Conservation (phyloP, 2,797 vertebrate genomes). For the Balearica regulorum region DNA sequence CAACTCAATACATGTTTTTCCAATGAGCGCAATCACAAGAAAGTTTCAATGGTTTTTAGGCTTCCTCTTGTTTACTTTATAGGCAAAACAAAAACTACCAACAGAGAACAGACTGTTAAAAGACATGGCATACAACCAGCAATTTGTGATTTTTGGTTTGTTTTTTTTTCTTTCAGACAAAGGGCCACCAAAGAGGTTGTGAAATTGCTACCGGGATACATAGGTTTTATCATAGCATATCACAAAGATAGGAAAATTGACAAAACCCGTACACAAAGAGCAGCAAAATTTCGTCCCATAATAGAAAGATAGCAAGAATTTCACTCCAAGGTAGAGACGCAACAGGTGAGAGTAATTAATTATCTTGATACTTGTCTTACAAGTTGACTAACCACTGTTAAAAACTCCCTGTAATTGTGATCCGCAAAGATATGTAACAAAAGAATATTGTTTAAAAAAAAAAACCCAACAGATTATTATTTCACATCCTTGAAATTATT, state of each 20-base stretch:
- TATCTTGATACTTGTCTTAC: background rate
- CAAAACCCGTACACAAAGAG: background rate
- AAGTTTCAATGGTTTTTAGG: background rate
- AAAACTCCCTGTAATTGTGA: background rate
- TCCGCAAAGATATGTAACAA: background rate
- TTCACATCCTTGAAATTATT: background rate
- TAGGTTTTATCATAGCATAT: background rate
- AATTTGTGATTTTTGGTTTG: background rate
- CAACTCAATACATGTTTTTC: background rate
- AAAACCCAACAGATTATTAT: background rate
- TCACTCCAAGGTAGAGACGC: background rate
- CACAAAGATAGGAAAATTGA: background rate
- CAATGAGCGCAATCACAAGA: background rate
- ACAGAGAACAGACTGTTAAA: background rate
- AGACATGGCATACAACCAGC: background rate
- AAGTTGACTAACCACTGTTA: background rate
- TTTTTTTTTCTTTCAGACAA: background rate
- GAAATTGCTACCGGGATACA: background rate
- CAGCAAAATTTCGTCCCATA: background rate
- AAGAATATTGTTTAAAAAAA: background rate
- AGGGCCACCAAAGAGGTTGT: background rate
- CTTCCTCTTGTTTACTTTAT: background rate
- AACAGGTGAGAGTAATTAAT: background rate
- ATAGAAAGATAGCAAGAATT: background rate
- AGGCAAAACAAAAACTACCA: background rate